phyloP scores from a whole-genome alignment of 2,888 invertebrate species.

The Anthophora plumipes region DNA sequence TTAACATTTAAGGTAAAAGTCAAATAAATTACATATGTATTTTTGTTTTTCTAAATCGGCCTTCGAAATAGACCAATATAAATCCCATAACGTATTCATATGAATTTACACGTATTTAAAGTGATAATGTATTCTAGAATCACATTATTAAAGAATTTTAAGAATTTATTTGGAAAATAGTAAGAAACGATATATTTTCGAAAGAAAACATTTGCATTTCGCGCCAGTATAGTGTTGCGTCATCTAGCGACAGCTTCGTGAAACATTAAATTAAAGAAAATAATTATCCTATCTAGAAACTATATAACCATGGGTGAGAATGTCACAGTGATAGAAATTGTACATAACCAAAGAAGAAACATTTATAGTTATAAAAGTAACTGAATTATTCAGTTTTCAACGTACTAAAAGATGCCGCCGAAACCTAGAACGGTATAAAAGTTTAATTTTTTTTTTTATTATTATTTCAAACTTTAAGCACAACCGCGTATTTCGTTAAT shows the following conservation, averaged over 20 bases:
- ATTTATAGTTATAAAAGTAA: background rate
- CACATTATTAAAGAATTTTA: too few relatives aligned
- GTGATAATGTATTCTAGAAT: too few relatives aligned
- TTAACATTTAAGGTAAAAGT: background rate
- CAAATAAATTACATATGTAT: background rate
- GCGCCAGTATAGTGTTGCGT: background rate
- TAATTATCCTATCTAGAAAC: background rate
- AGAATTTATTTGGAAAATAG: too few relatives aligned
- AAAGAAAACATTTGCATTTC: too few relatives aligned
- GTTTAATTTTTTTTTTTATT: background rate
- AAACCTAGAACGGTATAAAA: slow-evolving; percentile 53
- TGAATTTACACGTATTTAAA: too few relatives aligned
- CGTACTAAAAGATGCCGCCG: slow-evolving; percentile 53
- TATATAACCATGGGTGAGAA: background rate
- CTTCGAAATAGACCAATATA: too few relatives aligned
- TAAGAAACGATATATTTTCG: too few relatives aligned
- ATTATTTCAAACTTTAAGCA: background rate
- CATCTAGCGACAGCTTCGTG: background rate
- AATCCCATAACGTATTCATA: too few relatives aligned
- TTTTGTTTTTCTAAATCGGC: too few relatives aligned
- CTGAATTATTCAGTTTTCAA: background rate
- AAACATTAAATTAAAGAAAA: background rate
- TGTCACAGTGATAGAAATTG: background rate
- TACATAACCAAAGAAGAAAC: background rate
- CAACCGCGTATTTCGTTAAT: background rate